phyloP scores from a whole-genome alignment of 2,113 vertebrate genomes.

The Macrotis lagotis region DNA sequence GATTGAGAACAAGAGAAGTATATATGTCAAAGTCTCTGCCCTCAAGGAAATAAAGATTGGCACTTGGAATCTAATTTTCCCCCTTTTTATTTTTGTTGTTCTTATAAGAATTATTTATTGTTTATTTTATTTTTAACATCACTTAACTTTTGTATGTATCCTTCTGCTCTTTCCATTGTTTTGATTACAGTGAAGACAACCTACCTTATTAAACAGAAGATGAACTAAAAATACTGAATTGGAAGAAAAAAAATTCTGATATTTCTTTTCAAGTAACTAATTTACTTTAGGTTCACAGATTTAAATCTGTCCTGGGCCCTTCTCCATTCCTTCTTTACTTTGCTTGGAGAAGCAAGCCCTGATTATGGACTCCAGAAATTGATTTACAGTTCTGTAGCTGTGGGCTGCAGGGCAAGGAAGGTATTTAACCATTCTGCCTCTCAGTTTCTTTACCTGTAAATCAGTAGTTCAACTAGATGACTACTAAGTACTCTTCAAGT shows the following conservation, averaged over 20 bases:
- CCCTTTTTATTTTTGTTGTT: not conserved
- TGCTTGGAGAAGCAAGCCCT: not conserved
- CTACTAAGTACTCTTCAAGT: not conserved
- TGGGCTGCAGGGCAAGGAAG: not conserved
- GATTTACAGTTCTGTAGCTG: not conserved
- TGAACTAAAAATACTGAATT: not conserved
- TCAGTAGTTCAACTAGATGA: not conserved
- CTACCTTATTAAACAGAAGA: not conserved
- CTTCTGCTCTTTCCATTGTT: not conserved
- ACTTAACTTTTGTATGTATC: not conserved
- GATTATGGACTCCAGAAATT: not conserved
- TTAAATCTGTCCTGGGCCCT: not conserved
- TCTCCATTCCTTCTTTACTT: not conserved
- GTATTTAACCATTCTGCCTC: not conserved
- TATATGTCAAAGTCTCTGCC: not conserved
- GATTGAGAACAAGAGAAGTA: not conserved
- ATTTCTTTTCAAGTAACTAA: constrained; percentile 10
- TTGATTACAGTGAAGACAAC: constrained; percentile 1
- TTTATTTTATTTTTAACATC: not conserved
- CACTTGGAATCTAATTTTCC: not conserved
- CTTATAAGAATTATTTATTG: not conserved
- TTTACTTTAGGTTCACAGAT: constrained; percentile 18
- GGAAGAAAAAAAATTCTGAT: not conserved
- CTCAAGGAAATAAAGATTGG: not conserved
- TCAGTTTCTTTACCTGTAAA: not conserved